A percentile compares a stretch with the other conserved stretches of the same genome.
These are phyloP conservation scores for Drosophila burlai DNA, from an alignment of 1,140 invertebrate species.

Conservation along the genomic window DNA sequence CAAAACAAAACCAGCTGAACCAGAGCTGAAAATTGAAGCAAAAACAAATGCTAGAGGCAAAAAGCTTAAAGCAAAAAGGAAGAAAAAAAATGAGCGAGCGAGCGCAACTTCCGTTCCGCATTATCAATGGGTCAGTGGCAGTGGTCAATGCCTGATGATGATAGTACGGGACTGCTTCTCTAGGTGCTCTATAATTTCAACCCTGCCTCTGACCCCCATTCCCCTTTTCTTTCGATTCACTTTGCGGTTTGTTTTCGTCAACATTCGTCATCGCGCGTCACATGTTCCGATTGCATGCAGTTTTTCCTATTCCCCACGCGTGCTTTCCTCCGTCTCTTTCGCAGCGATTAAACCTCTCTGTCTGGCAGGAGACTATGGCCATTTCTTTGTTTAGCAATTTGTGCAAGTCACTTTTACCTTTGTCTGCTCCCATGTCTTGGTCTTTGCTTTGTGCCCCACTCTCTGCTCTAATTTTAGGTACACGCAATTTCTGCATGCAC, in stretches of 20 bases:
- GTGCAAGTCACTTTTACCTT: conserved; percentile 60
- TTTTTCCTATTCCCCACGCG: conserved; percentile 26
- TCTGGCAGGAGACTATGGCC: conserved; percentile 21
- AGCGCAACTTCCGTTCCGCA: conserved; percentile 66
- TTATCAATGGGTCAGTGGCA: conserved; percentile 74
- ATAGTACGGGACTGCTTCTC: neutral
- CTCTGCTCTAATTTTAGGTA: conserved; percentile 64
- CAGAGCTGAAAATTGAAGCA: conserved; percentile 17
- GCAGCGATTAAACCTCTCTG: neutral
- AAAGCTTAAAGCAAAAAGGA: conserved; percentile 6
- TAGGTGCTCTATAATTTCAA: conserved; percentile 29
- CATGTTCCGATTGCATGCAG: conserved; percentile 67
- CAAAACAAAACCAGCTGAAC: conserved; percentile 41
- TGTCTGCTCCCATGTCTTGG: conserved; percentile 24
- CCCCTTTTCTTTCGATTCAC: neutral
- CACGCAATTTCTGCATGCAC: conserved; percentile 59
- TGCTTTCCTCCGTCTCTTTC: conserved; percentile 4
- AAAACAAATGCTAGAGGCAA: conserved; percentile 24
- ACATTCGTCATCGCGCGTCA: conserved; percentile 66
- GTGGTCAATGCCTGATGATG: conserved; percentile 50
- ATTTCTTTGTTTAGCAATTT: conserved; percentile 62
- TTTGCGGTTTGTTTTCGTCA: conserved; percentile 31
- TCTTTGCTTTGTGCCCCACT: conserved; percentile 63
- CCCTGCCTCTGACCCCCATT: neutral
- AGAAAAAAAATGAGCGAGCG: conserved; percentile 1